Percentiles rank a stretch among this genome's conserved stretches.
These are phyloP conservation scores for Opisthocomus hoazin DNA, from an alignment of 2,113 vertebrate genomes.

Conservation along the genomic window DNA sequence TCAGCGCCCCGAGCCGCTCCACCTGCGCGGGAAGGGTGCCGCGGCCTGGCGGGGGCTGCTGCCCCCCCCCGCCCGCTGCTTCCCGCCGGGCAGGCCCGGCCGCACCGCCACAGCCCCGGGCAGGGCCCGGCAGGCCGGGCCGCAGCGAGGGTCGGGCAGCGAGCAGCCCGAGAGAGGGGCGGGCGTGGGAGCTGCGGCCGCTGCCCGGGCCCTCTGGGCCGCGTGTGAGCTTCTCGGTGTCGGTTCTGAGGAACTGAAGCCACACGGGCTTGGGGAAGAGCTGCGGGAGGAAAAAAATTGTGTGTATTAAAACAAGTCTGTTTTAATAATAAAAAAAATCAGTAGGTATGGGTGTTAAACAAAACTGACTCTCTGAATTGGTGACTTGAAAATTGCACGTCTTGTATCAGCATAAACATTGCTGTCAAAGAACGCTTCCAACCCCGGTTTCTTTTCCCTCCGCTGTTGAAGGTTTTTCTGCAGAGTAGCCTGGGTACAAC, in stretches of 20 bases:
- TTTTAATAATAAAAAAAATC: not conserved
- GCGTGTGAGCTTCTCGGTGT: accelerated
- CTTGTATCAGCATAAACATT: not conserved
- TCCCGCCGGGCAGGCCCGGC: too few species aligned
- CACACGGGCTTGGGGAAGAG: accelerated
- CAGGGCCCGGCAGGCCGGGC: too few species aligned
- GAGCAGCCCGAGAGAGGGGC: accelerated
- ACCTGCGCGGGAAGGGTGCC: too few species aligned
- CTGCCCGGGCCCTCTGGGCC: too few species aligned
- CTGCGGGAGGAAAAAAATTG: accelerated
- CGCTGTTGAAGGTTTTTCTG: not conserved
- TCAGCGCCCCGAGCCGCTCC: too few species aligned
- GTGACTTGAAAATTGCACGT: not conserved
- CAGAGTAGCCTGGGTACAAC: not conserved
- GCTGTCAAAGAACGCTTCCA: not conserved
- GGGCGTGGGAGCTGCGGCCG: too few species aligned
- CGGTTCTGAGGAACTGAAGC: accelerated
- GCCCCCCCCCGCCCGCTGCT: too few species aligned
- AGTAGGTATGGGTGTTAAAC: accelerated
- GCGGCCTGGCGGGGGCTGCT: too few species aligned
- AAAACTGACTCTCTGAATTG: not conserved
- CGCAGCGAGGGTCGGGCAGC: accelerated
- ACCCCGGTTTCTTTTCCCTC: accelerated
- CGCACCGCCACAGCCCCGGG: too few species aligned
- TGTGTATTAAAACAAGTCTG: accelerated